Base-by-base conservation (phyloP, 2,113 vertebrate species). In the Petrocephalus microphthalmus region DNA sequence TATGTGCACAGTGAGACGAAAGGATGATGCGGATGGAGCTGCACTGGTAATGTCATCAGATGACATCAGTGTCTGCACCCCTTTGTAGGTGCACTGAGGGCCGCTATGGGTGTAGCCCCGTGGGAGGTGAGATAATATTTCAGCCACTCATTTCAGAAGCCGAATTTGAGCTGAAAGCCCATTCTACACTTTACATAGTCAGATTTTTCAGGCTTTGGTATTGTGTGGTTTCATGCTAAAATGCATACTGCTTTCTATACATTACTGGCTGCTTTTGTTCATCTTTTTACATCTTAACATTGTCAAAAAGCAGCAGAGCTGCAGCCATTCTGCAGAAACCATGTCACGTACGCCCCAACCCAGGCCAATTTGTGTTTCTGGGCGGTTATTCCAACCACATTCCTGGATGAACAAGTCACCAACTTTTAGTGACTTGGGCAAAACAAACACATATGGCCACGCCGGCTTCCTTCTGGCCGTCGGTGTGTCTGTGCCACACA, bases 1-100 rank as follows among this genome's bases (percentile, higher is more conserved):
- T 37, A 85, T 5, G 5, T n/a, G 8, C 86, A 92, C 53, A 90
- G 64, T 86, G 47, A 90, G 90, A 89, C 29, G 25, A 88, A 71
- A 84, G 53, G n/a, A 89, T 20, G 89, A 37, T 4, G 42, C 25
- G 49, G 25, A 49, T 45, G 29, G 25, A 25, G 60, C 25, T 47
- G 57, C n/a, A 25, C 57, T 67, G 2, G 45, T 64, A 33, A 86
- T 57, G 25, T 71, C 60, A 74, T 29, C 37, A 7, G 29, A 10
- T 5, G n/a, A n/a, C n/a, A n/a, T n/a, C n/a, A 29, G 64, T 25
- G 71, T 17, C 57, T 87, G n/a, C n/a, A 29, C 10, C 47, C 3
- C 4, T 49, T 45, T n/a, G 33, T 42, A 78, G 20, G 22, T 42
- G 20, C 45, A 84, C 6, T 84, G 71, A 42, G 71, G 71, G 2